Evolutionary conservation across 2,797 vertebrate species (phyloP), one percentile per base, ranked within the genome.

Genomic region (Pseudomugil tenellus): DNA sequence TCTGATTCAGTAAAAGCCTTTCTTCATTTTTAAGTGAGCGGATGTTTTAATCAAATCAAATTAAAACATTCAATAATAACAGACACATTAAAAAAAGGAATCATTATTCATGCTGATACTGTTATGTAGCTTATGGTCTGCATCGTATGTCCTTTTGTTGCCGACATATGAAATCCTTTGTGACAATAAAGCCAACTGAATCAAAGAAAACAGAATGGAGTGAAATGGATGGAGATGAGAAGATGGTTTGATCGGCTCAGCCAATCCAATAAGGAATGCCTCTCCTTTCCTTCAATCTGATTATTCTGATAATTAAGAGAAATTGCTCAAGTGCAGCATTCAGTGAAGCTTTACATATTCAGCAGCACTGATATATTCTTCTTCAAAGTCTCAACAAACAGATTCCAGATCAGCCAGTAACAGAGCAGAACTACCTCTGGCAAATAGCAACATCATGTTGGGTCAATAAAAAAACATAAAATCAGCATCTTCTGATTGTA

Each of bases 251-350:
- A 85, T 80, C 68, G 46, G 78, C 81, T 78, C 70, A 0, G 58
- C 63, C 91, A 92, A 92, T 92, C 85, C 88, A 91, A 91, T 92
- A 87, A 89, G 71, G 23, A 74, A 63, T 84, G 81, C 86, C 64
- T 83, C 79, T 85, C 77, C 68, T 82, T 85, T 77, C 76, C 80
- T 84, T 84, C 78, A 79, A 92, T 93, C 84, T 80, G 87, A 92
- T 92, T 91, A 89, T 88, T 88, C 70, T 67, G 79, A 91, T 87
- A 90, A 93, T 93, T 90, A 91, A 91, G 91, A 89, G 89, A 85
- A 91, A 91, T 87, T 85, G 84, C 76, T 84, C 75, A 83, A 89
- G 85, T 71, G 63, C 35, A 65, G 79, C 72, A 6, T 88, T 83
- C 86, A 87, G 82, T 89, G 83, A 77, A 72, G 83, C 79, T 89